phyloP scores from a whole-genome alignment of 2,797 vertebrate genomes.

The Pangasius djambal region DNA sequence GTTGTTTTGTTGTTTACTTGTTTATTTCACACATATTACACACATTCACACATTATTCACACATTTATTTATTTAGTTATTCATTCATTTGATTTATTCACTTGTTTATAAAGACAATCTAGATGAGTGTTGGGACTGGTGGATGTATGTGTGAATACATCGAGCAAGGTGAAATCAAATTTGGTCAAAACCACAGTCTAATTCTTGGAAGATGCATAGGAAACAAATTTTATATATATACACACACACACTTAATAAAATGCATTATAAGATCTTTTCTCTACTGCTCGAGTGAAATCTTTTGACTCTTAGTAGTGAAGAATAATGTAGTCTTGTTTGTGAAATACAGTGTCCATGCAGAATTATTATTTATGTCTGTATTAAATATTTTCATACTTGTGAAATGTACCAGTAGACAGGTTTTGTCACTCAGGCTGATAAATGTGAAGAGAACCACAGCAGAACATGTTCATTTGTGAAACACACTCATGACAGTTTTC shows the following conservation, averaged over 20 bases:
- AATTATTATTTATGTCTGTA: conserved; percentile 14
- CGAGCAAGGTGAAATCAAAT: not conserved
- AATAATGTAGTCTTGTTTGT: not conserved
- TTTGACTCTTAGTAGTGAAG: not conserved
- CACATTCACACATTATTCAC: not conserved
- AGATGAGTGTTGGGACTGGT: not conserved
- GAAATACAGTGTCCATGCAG: not conserved
- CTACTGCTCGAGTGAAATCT: not conserved
- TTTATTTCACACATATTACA: not conserved
- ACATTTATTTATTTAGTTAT: not conserved
- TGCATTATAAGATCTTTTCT: not conserved
- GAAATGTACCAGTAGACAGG: conserved; percentile 28
- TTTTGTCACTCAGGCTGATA: conserved; percentile 14
- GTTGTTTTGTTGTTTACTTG: too few relatives aligned
- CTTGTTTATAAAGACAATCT: not conserved
- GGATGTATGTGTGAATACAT: not conserved
- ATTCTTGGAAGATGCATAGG: not conserved
- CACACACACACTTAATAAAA: not conserved
- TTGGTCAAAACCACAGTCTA: not conserved
- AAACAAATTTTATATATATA: too few relatives aligned
- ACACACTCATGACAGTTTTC: conserved; percentile 18
- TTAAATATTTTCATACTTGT: conserved; percentile 37
- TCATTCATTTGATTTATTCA: too few relatives aligned
- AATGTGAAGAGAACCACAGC: conserved; percentile 33
- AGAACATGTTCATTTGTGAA: conserved; percentile 47